A percentile compares a stretch with the other conserved stretches of the same genome.
phyloP scores from a whole-genome alignment of 2,888 invertebrate genomes.

The Drosophila koepferae region DNA sequence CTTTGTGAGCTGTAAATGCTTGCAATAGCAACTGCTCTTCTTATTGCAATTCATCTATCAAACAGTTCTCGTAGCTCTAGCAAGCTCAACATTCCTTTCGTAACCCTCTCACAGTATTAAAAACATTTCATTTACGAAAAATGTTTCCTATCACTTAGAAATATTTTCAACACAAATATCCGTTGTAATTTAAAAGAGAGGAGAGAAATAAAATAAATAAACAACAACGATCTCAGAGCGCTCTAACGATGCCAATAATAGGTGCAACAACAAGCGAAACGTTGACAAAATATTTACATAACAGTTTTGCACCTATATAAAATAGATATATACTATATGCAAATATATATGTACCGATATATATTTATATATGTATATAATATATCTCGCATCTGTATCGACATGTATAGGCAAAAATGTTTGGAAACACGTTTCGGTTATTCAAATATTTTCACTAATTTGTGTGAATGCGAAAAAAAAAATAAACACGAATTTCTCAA shows the following conservation, averaged over 20 bases:
- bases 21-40: neutral
- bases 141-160: neutral
- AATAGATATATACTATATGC: neutral
- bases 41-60: neutral
- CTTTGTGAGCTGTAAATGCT: neutral
- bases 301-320: slow-evolving; percentile 54
- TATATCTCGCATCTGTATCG: neutral
- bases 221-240: neutral
- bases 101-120: neutral
- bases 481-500: slow-evolving; percentile 46
- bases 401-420: slow-evolving; percentile 31
- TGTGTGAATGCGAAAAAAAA: slow-evolving; percentile 40
- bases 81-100: neutral
- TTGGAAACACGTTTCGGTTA: slow-evolving; percentile 69
- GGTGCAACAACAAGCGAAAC: slow-evolving; percentile 22
- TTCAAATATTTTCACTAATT: slow-evolving; percentile 74
- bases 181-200: neutral
- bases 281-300: slow-evolving; percentile 62
- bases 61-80: too few relatives aligned
- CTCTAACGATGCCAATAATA: slow-evolving; percentile 31
- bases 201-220: neutral
- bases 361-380: neutral
- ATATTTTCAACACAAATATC: neutral
- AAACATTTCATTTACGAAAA: neutral
- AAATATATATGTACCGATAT: neutral